phyloP scores from a whole-genome alignment of 2,888 invertebrate species.

The Agrotis clavis region DNA sequence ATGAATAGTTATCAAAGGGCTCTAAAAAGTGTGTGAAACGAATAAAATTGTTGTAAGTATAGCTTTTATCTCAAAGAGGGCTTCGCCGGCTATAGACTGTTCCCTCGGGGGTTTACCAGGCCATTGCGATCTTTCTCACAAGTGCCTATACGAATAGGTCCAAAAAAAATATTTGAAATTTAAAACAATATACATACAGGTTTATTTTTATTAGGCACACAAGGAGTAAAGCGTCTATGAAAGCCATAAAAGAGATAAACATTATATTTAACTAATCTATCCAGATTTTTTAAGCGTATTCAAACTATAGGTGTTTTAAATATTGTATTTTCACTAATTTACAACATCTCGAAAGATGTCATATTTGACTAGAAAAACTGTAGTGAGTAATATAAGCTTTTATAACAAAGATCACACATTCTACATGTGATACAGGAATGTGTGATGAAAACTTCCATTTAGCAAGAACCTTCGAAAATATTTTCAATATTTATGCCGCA shows the following conservation, averaged over 20 bases:
- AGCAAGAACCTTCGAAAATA: constrained; percentile 13
- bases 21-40: constrained; percentile 4
- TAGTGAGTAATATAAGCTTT: background rate
- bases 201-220: background rate
- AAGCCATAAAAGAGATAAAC: background rate
- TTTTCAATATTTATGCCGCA: constrained; percentile 29
- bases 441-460: background rate
- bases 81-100: constrained; percentile 21
- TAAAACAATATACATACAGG: constrained; percentile 24
- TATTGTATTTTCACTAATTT: background rate
- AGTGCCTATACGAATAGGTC: constrained; percentile 20
- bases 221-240: background rate
- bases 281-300: background rate
- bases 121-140: constrained; percentile 36
- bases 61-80: constrained; percentile 35
- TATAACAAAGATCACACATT: background rate
- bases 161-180: constrained; percentile 20
- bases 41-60: constrained; percentile 9
- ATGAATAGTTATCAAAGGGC: constrained; percentile 9
- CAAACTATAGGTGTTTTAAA: background rate
- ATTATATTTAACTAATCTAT: background rate
- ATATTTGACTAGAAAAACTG: background rate
- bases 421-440: background rate
- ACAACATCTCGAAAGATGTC: background rate
- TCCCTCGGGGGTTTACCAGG: constrained; percentile 41